Evolutionary conservation across 1,140 invertebrate genomes (phyloP), one percentile per base, ranked within the genome.

Genomic region (Brachionus rubens): DNA sequence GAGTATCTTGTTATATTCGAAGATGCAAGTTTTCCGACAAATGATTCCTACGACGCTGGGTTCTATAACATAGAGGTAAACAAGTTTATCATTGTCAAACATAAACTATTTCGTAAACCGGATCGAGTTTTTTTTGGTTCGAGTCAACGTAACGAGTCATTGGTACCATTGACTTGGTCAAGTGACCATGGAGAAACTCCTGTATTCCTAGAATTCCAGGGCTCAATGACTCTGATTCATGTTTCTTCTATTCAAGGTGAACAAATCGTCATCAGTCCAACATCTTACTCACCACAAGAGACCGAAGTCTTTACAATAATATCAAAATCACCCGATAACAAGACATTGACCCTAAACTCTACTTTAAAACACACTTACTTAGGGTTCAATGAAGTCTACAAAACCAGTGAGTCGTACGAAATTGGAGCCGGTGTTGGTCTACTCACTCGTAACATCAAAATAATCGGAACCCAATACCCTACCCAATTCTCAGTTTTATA

Each of bases 361-460:
- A 26, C 16, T 14, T 19, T 59, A 24, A 21, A 16, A 28, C 48
- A 50, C 40, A n/a, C 41, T 9, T 33, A 77, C 16, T 3, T 56
- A 21, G 72, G 21, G 5, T 75, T 40, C 41, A 10, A 16, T 14
- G 36, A 70, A 12, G 12, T 16, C 2, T 52, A 26, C 26, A 12
- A 36, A 0, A 33, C 62, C 47, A 40, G 56, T 21, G 14, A 65
- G 16, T 40, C 24, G 1, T 77, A 79, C 12, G 54, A 75, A 9
- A 75, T 83, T 50, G 78, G 77, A 7, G 82, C 81, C 0, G 80
- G 79, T 14, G 82, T 84, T 14, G 83, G 82, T 21, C 77, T 83
- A n/a, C 77, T 84, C 30, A 80, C 82, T 10, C 62, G 80, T 1
- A 83, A 83, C 52, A 80, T 84, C 40, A 81, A 78, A 62, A 79